Evolutionary conservation across 2,888 invertebrate species (phyloP), one percentile per base, ranked within the genome.

Genomic region (Homarus gammarus): DNA sequence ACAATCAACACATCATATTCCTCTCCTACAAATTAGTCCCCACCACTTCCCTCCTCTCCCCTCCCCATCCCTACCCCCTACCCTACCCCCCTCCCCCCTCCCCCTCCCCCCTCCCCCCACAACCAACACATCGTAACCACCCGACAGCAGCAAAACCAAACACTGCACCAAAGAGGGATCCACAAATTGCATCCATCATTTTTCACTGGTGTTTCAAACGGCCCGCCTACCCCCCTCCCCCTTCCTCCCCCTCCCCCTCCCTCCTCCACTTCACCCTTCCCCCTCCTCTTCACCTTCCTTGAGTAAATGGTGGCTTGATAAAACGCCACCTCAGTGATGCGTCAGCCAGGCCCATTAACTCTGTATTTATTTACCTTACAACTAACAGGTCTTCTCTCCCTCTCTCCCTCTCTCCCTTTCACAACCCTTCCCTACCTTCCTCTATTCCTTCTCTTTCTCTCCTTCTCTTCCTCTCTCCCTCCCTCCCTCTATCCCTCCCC

Each of bases 301-400:
- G 44, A 44, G n/a, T 44, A 18, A 18, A 18, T 56, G 10, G 56
- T 18, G 5, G 5, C 56, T 0, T 56, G 22, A 22, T 2, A 22
- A 22, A 56, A 56, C 18, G 44, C 44, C 12, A 8, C 44, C 6
- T 12, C 44, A 44, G 44, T 44, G 44, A 44, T 44, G 44, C 12
- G 44, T 44, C 44, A 5, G 44, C 44, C 18, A 77, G 10, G 38
- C 40, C 77, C 77, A 78, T 78, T 78, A 78, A 78, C 27, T 49
- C 49, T 78, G 77, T 78, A 78, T 78, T n/a, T n/a, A n/a, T n/a
- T 78, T 78, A 40, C 77, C 51, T 78, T 78, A 33, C 40, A 78
- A 78, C 77, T 44, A 18, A 2, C 44, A 40, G 79, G n/a, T 40
- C 33, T 27, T 22, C 33, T 15, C 75, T 15, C 75, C 72, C 72